phyloP scores from a whole-genome alignment of 2,797 vertebrate genomes.

The Myoxocephalus aenaeus region DNA sequence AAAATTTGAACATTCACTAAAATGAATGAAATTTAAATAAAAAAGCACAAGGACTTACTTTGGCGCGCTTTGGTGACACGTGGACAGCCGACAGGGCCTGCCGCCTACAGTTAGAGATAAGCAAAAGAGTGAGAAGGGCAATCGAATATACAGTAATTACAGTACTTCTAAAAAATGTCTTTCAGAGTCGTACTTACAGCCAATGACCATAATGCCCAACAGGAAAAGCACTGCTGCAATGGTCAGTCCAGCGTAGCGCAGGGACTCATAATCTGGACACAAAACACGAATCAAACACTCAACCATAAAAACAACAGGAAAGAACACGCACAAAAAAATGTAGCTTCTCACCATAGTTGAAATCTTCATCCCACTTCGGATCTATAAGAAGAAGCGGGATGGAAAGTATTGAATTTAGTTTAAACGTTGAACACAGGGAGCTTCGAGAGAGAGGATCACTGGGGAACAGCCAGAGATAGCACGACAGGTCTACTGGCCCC shows the following conservation, averaged over 20 bases:
- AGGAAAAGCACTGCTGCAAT: slow-evolving; percentile 80
- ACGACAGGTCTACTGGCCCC: slow-evolving; percentile 47
- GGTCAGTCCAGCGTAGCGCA: slow-evolving; percentile 70
- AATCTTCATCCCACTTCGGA: slow-evolving; percentile 51
- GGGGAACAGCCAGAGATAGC: slow-evolving; percentile 50
- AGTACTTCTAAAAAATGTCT: neutral
- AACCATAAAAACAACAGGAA: neutral
- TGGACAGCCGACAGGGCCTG: slow-evolving; percentile 63
- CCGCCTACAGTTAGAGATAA: slow-evolving; percentile 66
- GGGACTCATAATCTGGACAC: slow-evolving; percentile 74
- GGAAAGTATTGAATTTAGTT: slow-evolving; percentile 50
- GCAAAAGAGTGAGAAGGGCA: slow-evolving; percentile 2
- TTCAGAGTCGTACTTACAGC: slow-evolving; percentile 74
- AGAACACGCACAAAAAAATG: neutral
- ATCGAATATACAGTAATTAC: neutral
- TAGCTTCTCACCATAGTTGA: slow-evolving; percentile 78
- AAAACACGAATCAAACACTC: slow-evolving; percentile 27
- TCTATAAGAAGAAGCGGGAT: slow-evolving; percentile 59
- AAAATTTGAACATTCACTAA: neutral
- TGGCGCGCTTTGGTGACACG: slow-evolving; percentile 64
- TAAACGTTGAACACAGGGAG: slow-evolving; percentile 43
- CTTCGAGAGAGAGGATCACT: slow-evolving; percentile 33
- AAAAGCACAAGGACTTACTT: slow-evolving; percentile 76
- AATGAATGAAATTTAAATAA: slow-evolving; percentile 7
- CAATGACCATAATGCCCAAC: slow-evolving; percentile 79